Percentiles rank a stretch among this genome's conserved stretches.
phyloP scores from a whole-genome alignment of 2,888 invertebrate genomes.

The Anagyrus pseudococci region DNA sequence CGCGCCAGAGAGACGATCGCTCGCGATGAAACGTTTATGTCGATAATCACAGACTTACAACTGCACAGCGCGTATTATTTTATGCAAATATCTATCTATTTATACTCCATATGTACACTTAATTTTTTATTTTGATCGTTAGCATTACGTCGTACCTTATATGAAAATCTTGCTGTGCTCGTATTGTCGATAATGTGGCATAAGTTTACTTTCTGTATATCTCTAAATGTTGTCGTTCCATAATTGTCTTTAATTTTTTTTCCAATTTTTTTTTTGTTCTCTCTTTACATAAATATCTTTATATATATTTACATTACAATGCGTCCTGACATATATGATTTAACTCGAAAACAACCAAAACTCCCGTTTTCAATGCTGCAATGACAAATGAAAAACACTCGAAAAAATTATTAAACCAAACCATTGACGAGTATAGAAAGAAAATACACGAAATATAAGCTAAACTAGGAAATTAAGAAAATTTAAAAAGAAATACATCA shows the following conservation, averaged over 20 bases:
- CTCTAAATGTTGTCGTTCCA: constrained; percentile 52
- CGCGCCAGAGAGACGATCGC: constrained; percentile 29
- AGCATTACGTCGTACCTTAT: constrained; percentile 53
- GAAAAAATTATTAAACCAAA: constrained; percentile 28
- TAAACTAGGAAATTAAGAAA: no score
- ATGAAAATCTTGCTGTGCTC: constrained; percentile 51
- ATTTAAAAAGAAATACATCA: no score
- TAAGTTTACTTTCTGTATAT: constrained; percentile 44
- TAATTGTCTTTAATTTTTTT: constrained; percentile 37
- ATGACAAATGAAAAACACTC: constrained; percentile 29
- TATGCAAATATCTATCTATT: no score
- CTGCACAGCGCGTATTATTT: constrained; percentile 27
- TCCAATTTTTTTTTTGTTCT: no score
- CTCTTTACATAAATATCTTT: no score
- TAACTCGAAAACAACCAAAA: constrained; percentile 2
- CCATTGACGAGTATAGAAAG: not conserved
- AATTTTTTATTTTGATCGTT: constrained; percentile 41
- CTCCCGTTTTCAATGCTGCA: not conserved
- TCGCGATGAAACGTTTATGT: constrained; percentile 35
- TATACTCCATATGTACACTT: constrained; percentile 19
- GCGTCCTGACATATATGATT: no score
- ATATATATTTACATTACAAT: no score
- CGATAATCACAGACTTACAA: constrained; percentile 35
- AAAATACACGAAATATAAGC: no score
- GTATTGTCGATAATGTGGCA: constrained; percentile 32